These are phyloP conservation scores for Drosophila novamexicana DNA, from an alignment of 1,140 invertebrate species.

Conservation along the genomic window DNA sequence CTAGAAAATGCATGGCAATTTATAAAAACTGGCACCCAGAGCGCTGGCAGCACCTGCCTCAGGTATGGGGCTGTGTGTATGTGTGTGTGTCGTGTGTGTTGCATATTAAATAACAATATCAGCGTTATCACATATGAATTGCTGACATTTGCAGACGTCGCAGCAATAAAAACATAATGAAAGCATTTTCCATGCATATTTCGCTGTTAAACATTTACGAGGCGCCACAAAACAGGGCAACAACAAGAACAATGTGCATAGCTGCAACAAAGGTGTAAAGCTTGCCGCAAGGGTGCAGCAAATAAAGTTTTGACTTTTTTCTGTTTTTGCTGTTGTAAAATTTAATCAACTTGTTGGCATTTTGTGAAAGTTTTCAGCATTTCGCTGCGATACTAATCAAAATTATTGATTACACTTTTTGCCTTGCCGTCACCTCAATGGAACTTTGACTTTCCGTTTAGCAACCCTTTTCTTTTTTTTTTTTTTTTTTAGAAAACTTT, in stretches of 20 bases:
- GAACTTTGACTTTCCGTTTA: conserved; percentile 32
- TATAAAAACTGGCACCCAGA: conserved; percentile 34
- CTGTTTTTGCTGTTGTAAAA: conserved; percentile 4
- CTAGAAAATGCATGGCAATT: conserved; percentile 66
- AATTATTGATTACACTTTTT: conserved; percentile 69
- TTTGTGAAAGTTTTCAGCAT: conserved; percentile 22
- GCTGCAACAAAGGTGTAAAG: conserved; percentile 14
- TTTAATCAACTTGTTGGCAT: conserved; percentile 64
- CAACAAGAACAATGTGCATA: conserved; percentile 16
- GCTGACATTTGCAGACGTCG: conserved; percentile 54
- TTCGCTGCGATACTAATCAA: conserved; percentile 56
- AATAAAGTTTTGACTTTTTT: conserved; percentile 1
- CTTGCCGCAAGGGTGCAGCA: conserved; percentile 17
- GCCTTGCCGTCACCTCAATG: conserved; percentile 28
- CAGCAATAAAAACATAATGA: conserved; percentile 72
- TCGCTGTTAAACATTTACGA: conserved; percentile 51
- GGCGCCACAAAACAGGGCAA: conserved; percentile 25
- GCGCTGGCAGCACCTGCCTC: background rate
- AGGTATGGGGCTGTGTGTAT: conserved; percentile 1
- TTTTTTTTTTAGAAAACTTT: conserved; percentile 36
- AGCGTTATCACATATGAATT: conserved; percentile 57
- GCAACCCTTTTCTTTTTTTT: conserved; percentile 1
- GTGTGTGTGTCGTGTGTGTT: conserved; percentile 16
- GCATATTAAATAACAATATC: conserved; percentile 67
- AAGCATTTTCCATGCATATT: conserved; percentile 63